phyloP scores from a whole-genome alignment of 2,888 invertebrate species.

The Drosophila lacicola region DNA sequence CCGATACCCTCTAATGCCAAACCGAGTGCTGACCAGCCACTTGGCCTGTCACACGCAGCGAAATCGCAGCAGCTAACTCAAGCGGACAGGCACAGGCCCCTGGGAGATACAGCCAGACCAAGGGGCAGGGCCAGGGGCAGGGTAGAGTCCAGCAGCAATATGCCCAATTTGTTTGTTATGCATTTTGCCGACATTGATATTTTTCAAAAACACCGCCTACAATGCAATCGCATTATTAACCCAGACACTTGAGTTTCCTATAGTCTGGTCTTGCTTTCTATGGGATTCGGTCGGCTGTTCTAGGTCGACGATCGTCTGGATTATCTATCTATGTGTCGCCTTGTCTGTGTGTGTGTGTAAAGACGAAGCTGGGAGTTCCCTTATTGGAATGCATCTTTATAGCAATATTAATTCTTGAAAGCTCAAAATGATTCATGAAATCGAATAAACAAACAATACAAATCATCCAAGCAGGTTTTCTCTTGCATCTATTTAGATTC shows the following conservation, averaged over 20 bases:
- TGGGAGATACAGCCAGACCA: no score
- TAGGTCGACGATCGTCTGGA: constrained; percentile 19
- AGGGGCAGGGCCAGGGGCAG: no score
- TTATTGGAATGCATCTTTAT: constrained; percentile 15
- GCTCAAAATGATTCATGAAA: background rate
- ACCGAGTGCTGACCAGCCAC: constrained; percentile 43
- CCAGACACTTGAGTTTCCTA: constrained; percentile 66
- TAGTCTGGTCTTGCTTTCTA: constrained; percentile 37
- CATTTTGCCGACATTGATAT: constrained; percentile 38
- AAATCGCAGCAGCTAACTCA: no score
- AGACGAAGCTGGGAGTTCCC: constrained; percentile 44
- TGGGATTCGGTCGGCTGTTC: constrained; percentile 17
- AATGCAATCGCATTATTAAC: constrained; percentile 70
- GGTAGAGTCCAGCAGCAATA: constrained; percentile 8
- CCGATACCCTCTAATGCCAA: constrained; percentile 19
- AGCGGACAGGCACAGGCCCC: no score
- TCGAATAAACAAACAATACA: no score
- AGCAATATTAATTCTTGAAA: constrained; percentile 22
- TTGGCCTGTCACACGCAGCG: constrained; percentile 47
- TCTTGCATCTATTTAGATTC: no score
- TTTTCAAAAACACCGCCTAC: constrained; percentile 60
- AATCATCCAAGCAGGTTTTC: no score
- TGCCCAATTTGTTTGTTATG: constrained; percentile 61
- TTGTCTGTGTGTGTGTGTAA: constrained; percentile 12
- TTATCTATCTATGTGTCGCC: background rate